phyloP scores from a whole-genome alignment of 2,113 vertebrate genomes.

The Charina bottae region DNA sequence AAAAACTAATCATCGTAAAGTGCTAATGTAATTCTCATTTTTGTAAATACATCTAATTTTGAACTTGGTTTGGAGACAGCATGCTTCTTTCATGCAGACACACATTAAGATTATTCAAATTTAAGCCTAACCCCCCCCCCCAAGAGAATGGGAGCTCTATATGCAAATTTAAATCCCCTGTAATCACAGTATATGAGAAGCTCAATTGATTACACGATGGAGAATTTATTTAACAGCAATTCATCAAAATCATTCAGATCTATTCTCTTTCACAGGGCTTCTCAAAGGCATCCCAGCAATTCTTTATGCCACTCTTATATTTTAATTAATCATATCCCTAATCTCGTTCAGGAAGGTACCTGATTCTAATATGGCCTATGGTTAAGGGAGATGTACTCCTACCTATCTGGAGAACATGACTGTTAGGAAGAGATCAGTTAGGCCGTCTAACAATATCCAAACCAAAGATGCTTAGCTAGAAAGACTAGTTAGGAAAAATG shows the following conservation, averaged over 20 bases:
- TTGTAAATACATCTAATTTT: background rate
- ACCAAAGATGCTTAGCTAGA: slow-evolving; percentile 25
- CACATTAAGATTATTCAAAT: slow-evolving; percentile 47
- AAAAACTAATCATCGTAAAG: too few species aligned
- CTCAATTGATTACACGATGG: slow-evolving; percentile 48
- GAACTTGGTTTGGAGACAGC: slow-evolving; percentile 21
- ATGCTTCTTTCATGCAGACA: slow-evolving; percentile 29
- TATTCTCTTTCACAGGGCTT: slow-evolving; percentile 39
- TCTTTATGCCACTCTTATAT: slow-evolving; percentile 37
- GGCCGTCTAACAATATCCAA: slow-evolving; percentile 36
- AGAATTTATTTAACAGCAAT: slow-evolving; percentile 39
- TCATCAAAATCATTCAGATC: slow-evolving; percentile 58
- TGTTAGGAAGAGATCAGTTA: slow-evolving; percentile 28
- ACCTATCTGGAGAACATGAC: background rate
- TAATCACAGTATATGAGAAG: slow-evolving; percentile 52
- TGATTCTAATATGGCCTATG: background rate
- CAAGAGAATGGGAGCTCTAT: background rate
- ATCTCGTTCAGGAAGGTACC: slow-evolving; percentile 45
- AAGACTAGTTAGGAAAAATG: slow-evolving; percentile 19
- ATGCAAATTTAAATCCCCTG: slow-evolving; percentile 53
- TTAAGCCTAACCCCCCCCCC: slow-evolving; percentile 26
- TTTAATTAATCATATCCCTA: slow-evolving; percentile 66
- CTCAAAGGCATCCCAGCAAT: slow-evolving; percentile 53
- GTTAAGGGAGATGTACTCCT: too few species aligned
- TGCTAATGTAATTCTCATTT: too few species aligned